Conservation (phyloP, 2,113 vertebrate species). For the Seriola aureovittata region DNA sequence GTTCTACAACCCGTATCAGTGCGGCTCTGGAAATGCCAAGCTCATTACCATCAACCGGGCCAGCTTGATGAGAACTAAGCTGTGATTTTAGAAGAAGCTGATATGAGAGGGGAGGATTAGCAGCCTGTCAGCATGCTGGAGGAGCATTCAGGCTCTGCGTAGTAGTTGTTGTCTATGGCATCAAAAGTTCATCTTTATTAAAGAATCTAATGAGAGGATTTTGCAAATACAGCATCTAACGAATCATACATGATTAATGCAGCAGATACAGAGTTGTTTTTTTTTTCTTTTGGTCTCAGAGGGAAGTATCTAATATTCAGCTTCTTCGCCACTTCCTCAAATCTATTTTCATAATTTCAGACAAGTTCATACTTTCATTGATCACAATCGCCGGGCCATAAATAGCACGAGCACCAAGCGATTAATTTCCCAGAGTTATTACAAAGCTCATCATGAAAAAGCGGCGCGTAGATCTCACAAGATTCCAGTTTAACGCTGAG, state of each 20-base stretch:
- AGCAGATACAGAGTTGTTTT: conserved; percentile 18
- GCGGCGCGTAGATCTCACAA: background rate
- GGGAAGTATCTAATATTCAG: conserved; percentile 24
- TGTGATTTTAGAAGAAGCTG: conserved; percentile 68
- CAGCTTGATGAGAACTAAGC: conserved; percentile 70
- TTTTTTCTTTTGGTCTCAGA: background rate
- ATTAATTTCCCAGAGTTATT: conserved; percentile 22
- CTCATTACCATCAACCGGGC: conserved; percentile 74
- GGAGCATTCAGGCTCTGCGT: conserved; percentile 41
- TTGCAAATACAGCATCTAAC: conserved; percentile 51
- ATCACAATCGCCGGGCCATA: conserved; percentile 8
- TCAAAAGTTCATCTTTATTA: conserved; percentile 76
- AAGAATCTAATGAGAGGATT: conserved; percentile 59
- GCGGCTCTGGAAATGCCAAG: conserved; percentile 66
- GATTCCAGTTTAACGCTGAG: conserved; percentile 14
- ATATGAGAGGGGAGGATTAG: conserved; percentile 71
- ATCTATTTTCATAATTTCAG: conserved; percentile 25
- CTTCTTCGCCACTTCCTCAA: background rate
- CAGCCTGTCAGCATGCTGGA: conserved; percentile 57
- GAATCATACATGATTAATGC: conserved; percentile 51
- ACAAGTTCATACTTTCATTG: conserved; percentile 29
- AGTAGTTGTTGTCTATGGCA: conserved; percentile 52
- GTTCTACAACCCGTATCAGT: conserved; percentile 11
- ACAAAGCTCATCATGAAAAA: conserved; percentile 11
- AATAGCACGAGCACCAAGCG: background rate